phyloP scores from a whole-genome alignment of 2,888 invertebrate species.

The Alcis repandata region DNA sequence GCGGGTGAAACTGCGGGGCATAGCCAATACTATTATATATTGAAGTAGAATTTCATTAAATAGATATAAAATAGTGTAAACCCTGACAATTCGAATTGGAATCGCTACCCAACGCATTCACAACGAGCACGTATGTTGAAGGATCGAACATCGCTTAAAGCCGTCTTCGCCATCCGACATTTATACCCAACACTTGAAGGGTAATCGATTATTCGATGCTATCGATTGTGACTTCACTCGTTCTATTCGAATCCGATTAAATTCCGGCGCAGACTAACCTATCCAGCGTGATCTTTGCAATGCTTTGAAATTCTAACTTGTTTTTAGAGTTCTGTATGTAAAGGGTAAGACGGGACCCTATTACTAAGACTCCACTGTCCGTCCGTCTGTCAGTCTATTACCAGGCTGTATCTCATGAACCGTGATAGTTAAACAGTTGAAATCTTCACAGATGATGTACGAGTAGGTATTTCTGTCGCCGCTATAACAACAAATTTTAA shows the following conservation, averaged over 20 bases:
- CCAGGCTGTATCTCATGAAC: too few relatives aligned
- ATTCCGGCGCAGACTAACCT: slow-evolving; percentile 29
- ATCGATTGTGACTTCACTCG: slow-evolving; percentile 43
- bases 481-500: too few relatives aligned
- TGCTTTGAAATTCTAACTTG: slow-evolving; percentile 5
- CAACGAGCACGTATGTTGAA: slow-evolving; percentile 30
- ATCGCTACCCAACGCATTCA: slow-evolving; percentile 13
- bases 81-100: slow-evolving; percentile 21
- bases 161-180: slow-evolving; percentile 39
- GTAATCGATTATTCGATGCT: slow-evolving; percentile 44
- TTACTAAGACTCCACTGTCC: too few relatives aligned
- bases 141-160: slow-evolving; percentile 31
- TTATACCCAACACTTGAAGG: slow-evolving; percentile 42
- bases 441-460: too few relatives aligned
- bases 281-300: slow-evolving; percentile 19
- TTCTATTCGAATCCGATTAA: slow-evolving; percentile 42
- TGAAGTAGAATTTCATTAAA: neutral
- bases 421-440: too few relatives aligned
- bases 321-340: too few relatives aligned
- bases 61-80: slow-evolving; percentile 5
- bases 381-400: too few relatives aligned
- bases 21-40: too few relatives aligned
- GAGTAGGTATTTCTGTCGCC: too few relatives aligned
- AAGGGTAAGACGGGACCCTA: too few relatives aligned
- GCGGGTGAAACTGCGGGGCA: too few relatives aligned